Conservation (phyloP, 1,140 invertebrate species). For the Mamestra configurata region DNA sequence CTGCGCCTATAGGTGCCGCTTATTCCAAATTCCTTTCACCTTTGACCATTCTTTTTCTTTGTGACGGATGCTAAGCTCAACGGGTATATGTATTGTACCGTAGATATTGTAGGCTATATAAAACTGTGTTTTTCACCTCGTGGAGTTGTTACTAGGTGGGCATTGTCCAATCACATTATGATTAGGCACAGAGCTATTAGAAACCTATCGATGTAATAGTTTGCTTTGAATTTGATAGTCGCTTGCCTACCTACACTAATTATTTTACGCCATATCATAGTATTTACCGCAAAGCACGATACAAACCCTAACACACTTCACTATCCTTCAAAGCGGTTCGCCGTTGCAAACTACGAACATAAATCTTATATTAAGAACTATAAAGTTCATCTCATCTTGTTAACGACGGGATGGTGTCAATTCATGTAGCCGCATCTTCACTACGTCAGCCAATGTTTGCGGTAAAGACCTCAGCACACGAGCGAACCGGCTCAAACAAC, state of each 20-base stretch:
- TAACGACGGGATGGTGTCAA: conserved; percentile 40
- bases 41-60: conserved; percentile 67
- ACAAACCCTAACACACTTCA: background rate
- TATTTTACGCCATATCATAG: background rate
- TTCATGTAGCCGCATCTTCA: conserved; percentile 39
- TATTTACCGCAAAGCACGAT: background rate
- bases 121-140: too few relatives aligned
- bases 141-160: too few relatives aligned
- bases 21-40: conserved; percentile 65
- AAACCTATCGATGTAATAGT: too few relatives aligned
- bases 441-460: conserved; percentile 47
- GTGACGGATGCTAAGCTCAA: conserved; percentile 1
- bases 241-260: too few relatives aligned
- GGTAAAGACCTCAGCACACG: conserved; percentile 7
- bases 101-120: too few relatives aligned
- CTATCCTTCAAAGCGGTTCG: background rate
- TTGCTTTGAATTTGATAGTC: too few relatives aligned
- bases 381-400: conserved; percentile 34
- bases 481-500: background rate
- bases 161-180: too few relatives aligned
- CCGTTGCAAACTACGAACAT: background rate
- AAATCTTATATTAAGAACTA: conserved; percentile 38
- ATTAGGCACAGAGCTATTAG: too few relatives aligned
- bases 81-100: background rate
- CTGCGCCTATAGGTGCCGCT: conserved; percentile 56